Evolutionary conservation across 2,797 vertebrate species (phyloP).

Genomic region (Tadarida brasiliensis): DNA sequence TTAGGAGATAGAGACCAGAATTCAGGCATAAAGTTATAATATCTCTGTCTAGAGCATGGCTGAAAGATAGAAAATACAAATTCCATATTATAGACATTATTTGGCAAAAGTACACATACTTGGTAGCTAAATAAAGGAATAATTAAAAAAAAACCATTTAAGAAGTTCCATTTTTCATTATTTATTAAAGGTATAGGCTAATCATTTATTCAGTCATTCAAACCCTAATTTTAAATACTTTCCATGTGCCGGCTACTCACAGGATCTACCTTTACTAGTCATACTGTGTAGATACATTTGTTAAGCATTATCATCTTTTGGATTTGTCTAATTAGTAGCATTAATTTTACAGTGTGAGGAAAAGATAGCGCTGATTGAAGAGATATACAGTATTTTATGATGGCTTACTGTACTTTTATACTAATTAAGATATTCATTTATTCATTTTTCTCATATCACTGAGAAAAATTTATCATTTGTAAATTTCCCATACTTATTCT

Average conservation of each 20-base stretch:
- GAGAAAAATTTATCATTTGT: slow-evolving; percentile 4
- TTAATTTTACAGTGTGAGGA: slow-evolving; percentile 35
- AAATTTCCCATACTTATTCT: slow-evolving; percentile 31
- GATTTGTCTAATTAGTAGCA: neutral
- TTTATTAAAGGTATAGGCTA: neutral
- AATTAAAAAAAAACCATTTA: neutral
- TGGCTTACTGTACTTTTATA: neutral
- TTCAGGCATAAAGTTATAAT: neutral
- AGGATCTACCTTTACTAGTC: neutral
- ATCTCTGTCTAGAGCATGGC: neutral
- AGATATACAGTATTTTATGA: neutral
- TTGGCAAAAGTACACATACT: neutral
- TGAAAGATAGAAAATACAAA: neutral
- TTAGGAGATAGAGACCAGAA: neutral
- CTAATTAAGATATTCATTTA: slow-evolving; percentile 46
- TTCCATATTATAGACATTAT: neutral
- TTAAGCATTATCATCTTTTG: neutral
- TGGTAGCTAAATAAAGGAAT: neutral
- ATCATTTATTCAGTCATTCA: neutral
- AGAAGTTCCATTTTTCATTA: neutral
- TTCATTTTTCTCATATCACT: slow-evolving; percentile 9
- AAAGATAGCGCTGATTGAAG: neutral
- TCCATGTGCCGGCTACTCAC: neutral
- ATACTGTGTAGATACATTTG: neutral
- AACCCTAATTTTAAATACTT: neutral